A percentile compares a stretch with the other conserved stretches of the same genome.
Conservation (phyloP, 2,888 invertebrate genomes). For the Leptogaster cylindrica region DNA sequence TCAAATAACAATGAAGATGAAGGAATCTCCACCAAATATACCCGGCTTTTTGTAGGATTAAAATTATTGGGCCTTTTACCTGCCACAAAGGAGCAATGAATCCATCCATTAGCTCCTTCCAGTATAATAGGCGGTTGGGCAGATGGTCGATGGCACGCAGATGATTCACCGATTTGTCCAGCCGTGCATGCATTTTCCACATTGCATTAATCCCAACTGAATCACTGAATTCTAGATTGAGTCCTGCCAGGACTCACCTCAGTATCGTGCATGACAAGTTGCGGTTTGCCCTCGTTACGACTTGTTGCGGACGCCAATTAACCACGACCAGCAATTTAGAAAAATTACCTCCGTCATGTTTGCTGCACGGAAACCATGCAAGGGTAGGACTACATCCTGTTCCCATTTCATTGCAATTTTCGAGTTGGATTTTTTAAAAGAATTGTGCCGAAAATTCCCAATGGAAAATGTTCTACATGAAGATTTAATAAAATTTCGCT, state of each 20-base stretch:
- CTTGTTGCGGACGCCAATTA: constrained; percentile 28
- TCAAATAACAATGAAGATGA: too few species aligned
- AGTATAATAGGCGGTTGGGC: not conserved
- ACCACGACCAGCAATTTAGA: constrained; percentile 16
- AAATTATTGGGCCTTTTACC: not conserved
- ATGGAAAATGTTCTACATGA: too few species aligned
- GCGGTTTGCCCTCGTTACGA: constrained; percentile 31
- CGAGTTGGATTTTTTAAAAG: too few species aligned
- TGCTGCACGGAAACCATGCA: too few species aligned
- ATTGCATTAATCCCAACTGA: not conserved
- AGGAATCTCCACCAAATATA: too few species aligned
- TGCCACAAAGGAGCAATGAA: not conserved
- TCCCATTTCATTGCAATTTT: too few species aligned
- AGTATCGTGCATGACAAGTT: constrained; percentile 36
- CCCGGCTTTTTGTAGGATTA: too few species aligned
- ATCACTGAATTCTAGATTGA: not conserved
- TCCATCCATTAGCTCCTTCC: not conserved
- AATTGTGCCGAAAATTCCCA: too few species aligned
- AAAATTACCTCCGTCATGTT: constrained; percentile 24
- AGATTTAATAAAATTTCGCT: too few species aligned
- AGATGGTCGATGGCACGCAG: constrained; percentile 8
- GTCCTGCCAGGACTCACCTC: not conserved
- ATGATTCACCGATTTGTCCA: constrained; percentile 24
- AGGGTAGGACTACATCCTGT: too few species aligned
- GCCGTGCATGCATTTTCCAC: constrained; percentile 13